These are phyloP conservation scores for Istiophorus platypterus DNA, from an alignment of 2,113 vertebrate genomes.

Conservation along the genomic window DNA sequence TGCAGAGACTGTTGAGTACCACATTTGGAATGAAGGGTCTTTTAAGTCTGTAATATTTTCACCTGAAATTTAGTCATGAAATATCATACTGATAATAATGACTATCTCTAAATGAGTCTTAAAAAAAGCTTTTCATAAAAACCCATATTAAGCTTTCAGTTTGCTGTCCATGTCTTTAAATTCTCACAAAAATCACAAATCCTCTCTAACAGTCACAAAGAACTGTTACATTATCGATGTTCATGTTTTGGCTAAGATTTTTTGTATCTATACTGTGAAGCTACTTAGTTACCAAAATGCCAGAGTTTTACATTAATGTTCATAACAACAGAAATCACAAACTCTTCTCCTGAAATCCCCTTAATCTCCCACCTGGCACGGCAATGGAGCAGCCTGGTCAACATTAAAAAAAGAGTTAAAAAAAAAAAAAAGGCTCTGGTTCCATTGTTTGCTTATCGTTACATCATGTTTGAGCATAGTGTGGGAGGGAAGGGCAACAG, in stretches of 20 bases:
- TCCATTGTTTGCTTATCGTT: slow-evolving; percentile 53
- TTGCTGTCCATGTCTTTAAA: background rate
- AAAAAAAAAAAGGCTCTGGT: slow-evolving; percentile 5
- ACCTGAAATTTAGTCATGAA: background rate
- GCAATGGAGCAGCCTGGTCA: slow-evolving; percentile 6
- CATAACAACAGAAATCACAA: background rate
- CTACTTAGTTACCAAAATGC: background rate
- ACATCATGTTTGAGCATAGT: slow-evolving; percentile 51
- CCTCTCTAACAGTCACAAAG: background rate
- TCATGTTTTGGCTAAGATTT: background rate
- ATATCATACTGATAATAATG: background rate
- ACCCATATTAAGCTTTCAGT: background rate
- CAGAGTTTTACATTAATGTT: background rate
- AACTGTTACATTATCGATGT: background rate
- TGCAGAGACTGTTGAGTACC: background rate
- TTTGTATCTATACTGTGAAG: background rate
- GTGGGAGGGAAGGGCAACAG: slow-evolving; percentile 51
- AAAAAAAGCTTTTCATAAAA: background rate
- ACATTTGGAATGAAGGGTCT: background rate
- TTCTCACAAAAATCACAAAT: slow-evolving; percentile 1
- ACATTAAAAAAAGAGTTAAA: slow-evolving; percentile 5
- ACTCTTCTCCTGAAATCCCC: slow-evolving; percentile 2
- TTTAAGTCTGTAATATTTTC: background rate
- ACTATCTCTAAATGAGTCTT: background rate
- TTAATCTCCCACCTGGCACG: slow-evolving; percentile 12